These are phyloP conservation scores for Cynopterus brachyotis DNA, from an alignment of 2,113 vertebrate genomes.

Conservation along the genomic window DNA sequence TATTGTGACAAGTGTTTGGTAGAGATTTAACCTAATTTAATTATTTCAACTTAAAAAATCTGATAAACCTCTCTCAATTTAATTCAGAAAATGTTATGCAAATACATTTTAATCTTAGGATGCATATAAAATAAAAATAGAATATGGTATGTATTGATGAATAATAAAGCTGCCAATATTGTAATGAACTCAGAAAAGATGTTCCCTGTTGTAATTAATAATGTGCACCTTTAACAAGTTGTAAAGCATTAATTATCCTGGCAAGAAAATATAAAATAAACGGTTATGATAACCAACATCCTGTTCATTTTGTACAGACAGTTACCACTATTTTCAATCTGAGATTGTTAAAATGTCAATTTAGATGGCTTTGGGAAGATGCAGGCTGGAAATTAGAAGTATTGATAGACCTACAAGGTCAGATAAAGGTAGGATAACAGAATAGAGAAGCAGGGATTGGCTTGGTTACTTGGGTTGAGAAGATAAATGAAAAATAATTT, in stretches of 20 bases:
- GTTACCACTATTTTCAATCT: neutral
- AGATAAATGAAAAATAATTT: neutral
- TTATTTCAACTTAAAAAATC: constrained; percentile 22
- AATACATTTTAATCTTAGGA: neutral
- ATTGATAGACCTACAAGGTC: neutral
- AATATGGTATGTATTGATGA: neutral
- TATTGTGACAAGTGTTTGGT: neutral
- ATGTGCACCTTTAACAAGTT: neutral
- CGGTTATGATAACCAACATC: neutral
- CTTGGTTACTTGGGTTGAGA: neutral
- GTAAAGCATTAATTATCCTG: constrained; percentile 36
- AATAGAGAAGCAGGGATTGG: neutral
- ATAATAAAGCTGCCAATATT: neutral
- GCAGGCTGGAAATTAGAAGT: neutral
- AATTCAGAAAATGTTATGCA: neutral
- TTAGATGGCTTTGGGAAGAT: neutral
- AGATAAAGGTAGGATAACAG: neutral
- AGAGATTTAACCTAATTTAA: neutral
- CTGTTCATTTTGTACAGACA: neutral
- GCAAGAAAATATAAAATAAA: neutral
- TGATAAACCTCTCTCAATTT: neutral
- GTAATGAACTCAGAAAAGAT: neutral
- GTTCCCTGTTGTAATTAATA: neutral
- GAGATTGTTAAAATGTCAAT: neutral
- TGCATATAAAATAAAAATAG: neutral